Conservation (phyloP, 2,888 invertebrate species). For the Portevinia maculata region DNA sequence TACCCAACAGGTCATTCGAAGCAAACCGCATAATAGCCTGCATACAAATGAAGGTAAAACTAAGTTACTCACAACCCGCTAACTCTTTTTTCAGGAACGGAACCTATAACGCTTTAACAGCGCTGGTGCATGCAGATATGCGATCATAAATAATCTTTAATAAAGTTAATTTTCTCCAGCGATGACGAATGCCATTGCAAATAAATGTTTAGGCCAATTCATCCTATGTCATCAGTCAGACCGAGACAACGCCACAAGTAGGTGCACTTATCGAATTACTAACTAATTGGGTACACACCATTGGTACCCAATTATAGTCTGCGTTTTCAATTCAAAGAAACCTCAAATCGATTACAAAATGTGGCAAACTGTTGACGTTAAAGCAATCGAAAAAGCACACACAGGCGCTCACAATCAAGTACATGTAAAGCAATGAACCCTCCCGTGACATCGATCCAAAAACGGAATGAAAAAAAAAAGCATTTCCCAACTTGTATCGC, state of each 20-base stretch:
- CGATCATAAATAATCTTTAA: no score
- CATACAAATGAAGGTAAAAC: no score
- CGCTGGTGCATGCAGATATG: no score
- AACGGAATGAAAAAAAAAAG: conserved; percentile 19
- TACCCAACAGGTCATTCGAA: no score
- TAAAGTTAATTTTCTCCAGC: conserved; percentile 8
- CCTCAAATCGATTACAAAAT: conserved; percentile 63
- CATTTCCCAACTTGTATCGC: conserved; percentile 48
- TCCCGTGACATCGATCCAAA: conserved; percentile 52
- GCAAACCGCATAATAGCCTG: no score
- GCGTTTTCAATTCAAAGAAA: conserved; percentile 46
- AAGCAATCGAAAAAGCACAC: conserved; percentile 19
- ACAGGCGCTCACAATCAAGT: no score
- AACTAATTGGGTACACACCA: conserved; percentile 55
- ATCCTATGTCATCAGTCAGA: conserved; percentile 2
- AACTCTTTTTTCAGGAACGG: no score
- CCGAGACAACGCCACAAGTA: conserved; percentile 9
- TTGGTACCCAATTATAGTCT: conserved; percentile 47
- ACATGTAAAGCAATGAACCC: conserved; percentile 64
- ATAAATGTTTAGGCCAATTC: conserved; percentile 28
- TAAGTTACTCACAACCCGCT: no score
- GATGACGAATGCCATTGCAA: conserved; percentile 38
- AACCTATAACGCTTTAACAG: no score
- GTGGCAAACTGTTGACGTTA: conserved; percentile 43
- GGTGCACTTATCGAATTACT: conserved; percentile 39